These are phyloP conservation scores for Eupithecia abbreviata DNA, from an alignment of 2,888 invertebrate genomes.

Conservation along the genomic window DNA sequence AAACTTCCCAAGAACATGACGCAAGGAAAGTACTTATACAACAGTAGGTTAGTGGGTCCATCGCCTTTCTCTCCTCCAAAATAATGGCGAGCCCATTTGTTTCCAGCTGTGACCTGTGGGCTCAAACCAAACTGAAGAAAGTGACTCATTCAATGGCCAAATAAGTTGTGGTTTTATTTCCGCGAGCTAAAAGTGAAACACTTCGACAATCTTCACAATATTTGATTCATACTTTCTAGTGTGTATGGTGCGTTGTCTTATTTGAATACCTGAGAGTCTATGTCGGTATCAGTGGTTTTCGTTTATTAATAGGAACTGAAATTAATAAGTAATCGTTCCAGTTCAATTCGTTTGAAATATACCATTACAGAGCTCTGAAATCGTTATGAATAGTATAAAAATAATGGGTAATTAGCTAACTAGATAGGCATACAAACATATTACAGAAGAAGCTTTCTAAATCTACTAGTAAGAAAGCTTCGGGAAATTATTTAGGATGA, in stretches of 20 bases:
- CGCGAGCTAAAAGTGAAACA: conserved; percentile 38
- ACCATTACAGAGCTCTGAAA: background rate
- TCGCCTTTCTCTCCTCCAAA: conserved; percentile 71
- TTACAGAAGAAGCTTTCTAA: background rate
- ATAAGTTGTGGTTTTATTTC: conserved; percentile 42
- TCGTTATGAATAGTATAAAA: background rate
- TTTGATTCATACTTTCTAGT: conserved; percentile 22
- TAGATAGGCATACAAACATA: background rate
- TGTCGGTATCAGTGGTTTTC: background rate
- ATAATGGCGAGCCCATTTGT: conserved; percentile 33
- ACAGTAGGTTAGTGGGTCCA: conserved; percentile 73
- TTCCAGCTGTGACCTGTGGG: conserved; percentile 40
- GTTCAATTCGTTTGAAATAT: background rate
- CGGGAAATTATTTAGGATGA: background rate
- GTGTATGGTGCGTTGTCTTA: background rate
- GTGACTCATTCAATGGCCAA: conserved; percentile 36
- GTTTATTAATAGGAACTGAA: background rate
- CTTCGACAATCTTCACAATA: background rate
- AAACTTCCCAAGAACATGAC: conserved; percentile 47
- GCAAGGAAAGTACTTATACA: conserved; percentile 67
- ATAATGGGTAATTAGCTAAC: background rate
- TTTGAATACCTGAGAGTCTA: background rate
- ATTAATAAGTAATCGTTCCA: background rate
- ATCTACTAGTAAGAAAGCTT: background rate
- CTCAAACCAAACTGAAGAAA: conserved; percentile 43